Conservation (phyloP, 2,888 invertebrate species). For the Andrena dorsata region DNA sequence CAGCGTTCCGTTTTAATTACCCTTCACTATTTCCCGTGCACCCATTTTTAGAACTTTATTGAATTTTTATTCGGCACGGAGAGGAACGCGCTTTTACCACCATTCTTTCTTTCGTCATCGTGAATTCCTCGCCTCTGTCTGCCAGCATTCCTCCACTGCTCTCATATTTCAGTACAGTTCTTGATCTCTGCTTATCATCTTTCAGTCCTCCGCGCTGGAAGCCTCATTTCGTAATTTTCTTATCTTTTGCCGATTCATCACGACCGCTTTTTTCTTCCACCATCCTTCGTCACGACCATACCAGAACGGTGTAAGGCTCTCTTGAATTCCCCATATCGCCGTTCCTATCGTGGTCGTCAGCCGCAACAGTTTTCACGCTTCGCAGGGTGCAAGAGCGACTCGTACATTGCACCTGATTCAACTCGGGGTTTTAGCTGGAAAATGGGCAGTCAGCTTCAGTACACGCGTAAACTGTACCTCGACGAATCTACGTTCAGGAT, state of each 20-base stretch:
- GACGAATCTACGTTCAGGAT: background rate
- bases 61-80: background rate
- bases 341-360: slow-evolving; percentile 42
- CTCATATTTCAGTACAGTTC: slow-evolving; percentile 45
- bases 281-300: slow-evolving; percentile 30
- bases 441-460: background rate
- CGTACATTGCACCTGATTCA: slow-evolving; percentile 17
- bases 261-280: slow-evolving; percentile 14
- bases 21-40: background rate
- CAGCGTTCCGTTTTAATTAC: slow-evolving; percentile 20
- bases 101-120: background rate
- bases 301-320: slow-evolving; percentile 56
- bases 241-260: slow-evolving; percentile 48
- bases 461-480: background rate
- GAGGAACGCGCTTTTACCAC: background rate
- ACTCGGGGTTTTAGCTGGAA: background rate
- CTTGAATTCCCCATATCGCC: slow-evolving; percentile 50
- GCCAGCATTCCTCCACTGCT: background rate
- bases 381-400: background rate
- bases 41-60: no score
- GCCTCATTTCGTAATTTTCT: slow-evolving; percentile 48
- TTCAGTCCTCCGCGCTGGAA: slow-evolving; percentile 20
- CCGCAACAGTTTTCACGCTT: slow-evolving; percentile 40
- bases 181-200: slow-evolving; percentile 48
- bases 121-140: background rate